A percentile compares a stretch with the other conserved stretches of the same genome.
Evolutionary conservation across 2,797 vertebrate genomes (phyloP).

Genomic region (Hydrolagus colliei): DNA sequence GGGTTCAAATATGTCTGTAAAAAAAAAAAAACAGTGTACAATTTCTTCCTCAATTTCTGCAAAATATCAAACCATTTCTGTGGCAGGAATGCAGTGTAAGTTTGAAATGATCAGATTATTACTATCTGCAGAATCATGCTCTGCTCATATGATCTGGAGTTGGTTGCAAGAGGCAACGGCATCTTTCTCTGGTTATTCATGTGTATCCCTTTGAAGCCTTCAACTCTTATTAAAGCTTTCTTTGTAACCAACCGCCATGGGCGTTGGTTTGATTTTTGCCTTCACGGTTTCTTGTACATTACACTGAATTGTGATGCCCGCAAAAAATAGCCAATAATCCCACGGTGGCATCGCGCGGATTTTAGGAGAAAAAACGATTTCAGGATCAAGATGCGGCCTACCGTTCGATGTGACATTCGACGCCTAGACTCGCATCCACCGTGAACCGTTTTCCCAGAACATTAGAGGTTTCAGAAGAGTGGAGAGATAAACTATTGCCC

Average conservation of each 20-base stretch:
- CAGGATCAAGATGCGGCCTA: too few relatives aligned
- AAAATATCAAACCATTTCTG: neutral
- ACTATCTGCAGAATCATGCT: constrained; percentile 24
- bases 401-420: too few relatives aligned
- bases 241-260: neutral
- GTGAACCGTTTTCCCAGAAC: too few relatives aligned
- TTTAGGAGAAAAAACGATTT: too few relatives aligned
- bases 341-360: too few relatives aligned
- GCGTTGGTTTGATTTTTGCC: neutral
- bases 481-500: too few relatives aligned
- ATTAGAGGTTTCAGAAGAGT: too few relatives aligned
- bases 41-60: neutral
- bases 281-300: neutral
- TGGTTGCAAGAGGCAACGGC: neutral
- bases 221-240: constrained; percentile 4
- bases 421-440: too few relatives aligned
- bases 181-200: neutral
- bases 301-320: neutral
- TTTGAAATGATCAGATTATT: neutral
- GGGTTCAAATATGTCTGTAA: neutral
- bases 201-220: neutral
- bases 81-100: neutral
- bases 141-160: neutral
- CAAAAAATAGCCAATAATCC: neutral
- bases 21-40: neutral